These are phyloP conservation scores for Pogonomyrmex californicus DNA, from an alignment of 1,140 invertebrate genomes.

Conservation along the genomic window DNA sequence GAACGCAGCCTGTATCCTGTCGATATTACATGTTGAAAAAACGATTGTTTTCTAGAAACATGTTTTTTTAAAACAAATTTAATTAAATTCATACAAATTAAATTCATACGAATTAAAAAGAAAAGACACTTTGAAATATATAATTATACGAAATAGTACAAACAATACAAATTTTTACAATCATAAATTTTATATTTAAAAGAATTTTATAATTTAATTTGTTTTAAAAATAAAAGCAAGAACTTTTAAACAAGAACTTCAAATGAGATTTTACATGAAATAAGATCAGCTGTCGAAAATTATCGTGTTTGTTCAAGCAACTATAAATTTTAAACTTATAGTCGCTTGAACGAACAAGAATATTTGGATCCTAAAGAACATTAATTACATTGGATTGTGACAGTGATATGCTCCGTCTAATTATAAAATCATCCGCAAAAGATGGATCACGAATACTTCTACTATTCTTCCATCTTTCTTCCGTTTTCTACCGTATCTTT, in stretches of 20 bases:
- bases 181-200: constrained; percentile 7
- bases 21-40: not conserved
- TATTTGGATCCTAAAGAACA: not conserved
- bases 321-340: constrained; percentile 23
- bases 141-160: not conserved
- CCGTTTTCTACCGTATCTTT: constrained; percentile 13
- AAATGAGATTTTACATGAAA: not conserved
- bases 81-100: not conserved
- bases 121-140: not conserved
- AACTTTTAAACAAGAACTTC: not conserved
- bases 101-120: not conserved
- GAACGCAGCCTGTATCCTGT: not conserved
- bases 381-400: constrained; percentile 58
- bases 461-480: not conserved
- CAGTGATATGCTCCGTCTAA: constrained; percentile 52
- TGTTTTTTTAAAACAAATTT: not conserved
- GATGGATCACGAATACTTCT: not conserved
- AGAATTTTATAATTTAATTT: not conserved
- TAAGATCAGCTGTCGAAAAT: not conserved
- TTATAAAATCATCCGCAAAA: constrained; percentile 39
- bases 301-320: not conserved
- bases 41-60: not conserved
- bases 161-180: not conserved
- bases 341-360: not conserved
- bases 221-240: not conserved